Conservation (phyloP, 2,888 invertebrate genomes). For the Tetragonisca angustula region DNA sequence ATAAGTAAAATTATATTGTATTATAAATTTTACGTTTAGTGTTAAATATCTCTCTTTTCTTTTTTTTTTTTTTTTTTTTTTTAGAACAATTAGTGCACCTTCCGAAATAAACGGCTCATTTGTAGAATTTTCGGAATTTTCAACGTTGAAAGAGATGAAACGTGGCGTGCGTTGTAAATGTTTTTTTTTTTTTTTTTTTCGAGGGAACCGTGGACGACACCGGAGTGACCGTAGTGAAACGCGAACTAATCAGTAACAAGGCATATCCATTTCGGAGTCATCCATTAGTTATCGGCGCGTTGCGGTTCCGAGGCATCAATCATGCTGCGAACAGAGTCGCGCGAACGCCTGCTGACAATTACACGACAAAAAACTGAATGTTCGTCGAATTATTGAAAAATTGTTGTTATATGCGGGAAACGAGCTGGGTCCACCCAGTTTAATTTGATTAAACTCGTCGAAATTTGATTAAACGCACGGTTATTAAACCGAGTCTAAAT, state of each 20-base stretch:
- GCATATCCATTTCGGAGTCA: slow-evolving; percentile 25
- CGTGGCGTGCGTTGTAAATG: neutral
- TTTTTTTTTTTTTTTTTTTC: too few relatives aligned
- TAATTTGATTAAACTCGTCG: too few relatives aligned
- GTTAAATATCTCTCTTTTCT: too few relatives aligned
- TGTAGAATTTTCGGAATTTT: too few relatives aligned
- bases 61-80: too few relatives aligned
- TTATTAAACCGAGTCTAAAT: neutral
- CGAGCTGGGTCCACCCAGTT: too few relatives aligned
- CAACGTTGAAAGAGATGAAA: neutral
- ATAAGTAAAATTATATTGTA: too few relatives aligned
- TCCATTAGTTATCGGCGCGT: slow-evolving; percentile 27
- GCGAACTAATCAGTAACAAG: slow-evolving; percentile 27
- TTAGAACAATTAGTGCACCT: too few relatives aligned
- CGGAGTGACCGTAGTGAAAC: neutral
- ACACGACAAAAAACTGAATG: neutral
- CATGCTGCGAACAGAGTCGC: neutral
- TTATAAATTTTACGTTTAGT: too few relatives aligned
- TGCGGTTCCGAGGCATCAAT: slow-evolving; percentile 4
- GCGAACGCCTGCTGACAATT: neutral
- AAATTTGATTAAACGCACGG: too few relatives aligned
- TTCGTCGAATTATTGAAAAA: neutral
- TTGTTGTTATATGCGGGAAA: neutral
- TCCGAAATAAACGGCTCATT: too few relatives aligned
- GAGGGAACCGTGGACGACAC: too few relatives aligned